Percentiles rank a stretch among this genome's conserved stretches.
phyloP scores from a whole-genome alignment of 2,797 vertebrate species.

The Diglossa cyanea region DNA sequence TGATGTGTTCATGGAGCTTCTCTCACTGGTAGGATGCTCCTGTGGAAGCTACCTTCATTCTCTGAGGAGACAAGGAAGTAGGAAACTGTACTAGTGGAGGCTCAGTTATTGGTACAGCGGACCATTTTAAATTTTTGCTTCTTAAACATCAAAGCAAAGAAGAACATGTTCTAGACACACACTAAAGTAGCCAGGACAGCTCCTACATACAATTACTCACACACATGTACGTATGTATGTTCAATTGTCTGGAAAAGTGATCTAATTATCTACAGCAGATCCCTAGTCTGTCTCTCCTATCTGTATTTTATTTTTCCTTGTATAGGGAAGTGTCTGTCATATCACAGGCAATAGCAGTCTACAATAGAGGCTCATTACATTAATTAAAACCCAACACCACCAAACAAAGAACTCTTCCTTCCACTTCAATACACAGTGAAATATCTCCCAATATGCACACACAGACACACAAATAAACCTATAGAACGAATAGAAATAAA shows the following conservation, averaged over 20 bases:
- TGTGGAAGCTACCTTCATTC: neutral
- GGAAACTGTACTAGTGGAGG: neutral
- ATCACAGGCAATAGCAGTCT: neutral
- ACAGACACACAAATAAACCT: neutral
- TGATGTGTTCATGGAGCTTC: neutral
- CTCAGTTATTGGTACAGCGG: neutral
- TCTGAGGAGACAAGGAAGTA: neutral
- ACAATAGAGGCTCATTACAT: neutral
- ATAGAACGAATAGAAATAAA: neutral
- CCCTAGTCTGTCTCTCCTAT: neutral
- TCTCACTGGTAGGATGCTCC: neutral
- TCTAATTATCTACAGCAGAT: neutral
- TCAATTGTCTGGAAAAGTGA: neutral
- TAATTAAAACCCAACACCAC: neutral
- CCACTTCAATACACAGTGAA: neutral
- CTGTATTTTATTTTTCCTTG: neutral
- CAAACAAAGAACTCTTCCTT: neutral
- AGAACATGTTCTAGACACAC: neutral
- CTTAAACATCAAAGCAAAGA: neutral
- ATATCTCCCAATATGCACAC: neutral
- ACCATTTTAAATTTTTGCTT: neutral
- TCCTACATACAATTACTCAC: neutral
- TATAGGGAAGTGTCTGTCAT: neutral
- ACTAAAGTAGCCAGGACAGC: accelerated
- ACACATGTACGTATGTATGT: neutral